Evolutionary conservation across 2,888 invertebrate species (phyloP), one percentile per base, ranked within the genome.

Genomic region (Temnothorax rugatulus): DNA sequence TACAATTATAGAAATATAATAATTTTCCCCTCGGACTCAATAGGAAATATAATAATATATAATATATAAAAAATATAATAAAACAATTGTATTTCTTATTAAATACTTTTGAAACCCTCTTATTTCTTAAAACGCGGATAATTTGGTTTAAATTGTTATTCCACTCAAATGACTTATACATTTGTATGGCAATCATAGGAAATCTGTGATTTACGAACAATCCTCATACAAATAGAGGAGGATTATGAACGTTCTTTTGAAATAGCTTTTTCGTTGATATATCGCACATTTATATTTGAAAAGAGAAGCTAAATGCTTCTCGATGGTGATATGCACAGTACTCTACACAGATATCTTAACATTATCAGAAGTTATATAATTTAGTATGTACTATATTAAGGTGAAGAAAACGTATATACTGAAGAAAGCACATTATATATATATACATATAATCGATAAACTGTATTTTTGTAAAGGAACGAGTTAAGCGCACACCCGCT

Each of bases 401-500:
- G 8, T 44, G 21, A 79, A 59, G n/a, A 25, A 81, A 77, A 44
- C 9, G 9, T 76, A 57, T 41, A 21, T 54, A n/a, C 41, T 25
- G 38, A 50, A 50, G 21, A 50, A 64, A 44, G 15, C 41, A 38
- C 18, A 64, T 68, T 68, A 66, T 66, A 66, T 64, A 66, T 64
- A 34, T 63, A 64, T 18, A 44, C 44, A 79, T 44, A 57, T 34
- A 69, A 79, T 69, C 44, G 21, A 86, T n/a, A 83, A 86, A 79
- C 57, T 25, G 84, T 84, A 89, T 83, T 90, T 87, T 89, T 86
- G 66, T 85, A 90, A 82, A 86, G 73, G 52, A 75, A 57, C 44
- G 54, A 63, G 85, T 86, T 87, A 84, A 87, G 82, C 85, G 88
- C 88, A 88, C 88, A 89, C 83, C 86, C 84, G n/a, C n/a, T 29